phyloP scores from a whole-genome alignment of 1,140 invertebrate genomes.

The Drosophila eugracilis region DNA sequence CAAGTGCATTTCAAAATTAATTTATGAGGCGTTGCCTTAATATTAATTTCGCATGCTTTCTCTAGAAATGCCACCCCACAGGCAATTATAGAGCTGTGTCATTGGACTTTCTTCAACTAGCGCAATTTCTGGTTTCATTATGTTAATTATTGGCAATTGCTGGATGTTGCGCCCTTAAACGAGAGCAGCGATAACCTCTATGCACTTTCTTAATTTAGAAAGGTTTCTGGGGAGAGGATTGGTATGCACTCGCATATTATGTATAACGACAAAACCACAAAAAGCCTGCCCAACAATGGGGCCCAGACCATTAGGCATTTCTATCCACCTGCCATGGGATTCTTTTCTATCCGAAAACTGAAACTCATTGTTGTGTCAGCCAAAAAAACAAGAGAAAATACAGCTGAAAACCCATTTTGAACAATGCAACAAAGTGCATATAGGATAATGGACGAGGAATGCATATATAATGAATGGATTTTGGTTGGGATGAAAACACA shows the following conservation, averaged over 20 bases:
- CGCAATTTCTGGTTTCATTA: conserved; percentile 79
- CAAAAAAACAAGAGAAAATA: conserved; percentile 24
- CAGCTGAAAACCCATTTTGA: conserved; percentile 27
- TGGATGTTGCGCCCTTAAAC: conserved; percentile 33
- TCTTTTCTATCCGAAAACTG: conserved; percentile 36
- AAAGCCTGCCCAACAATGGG: conserved; percentile 25
- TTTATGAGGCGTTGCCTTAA: conserved; percentile 76
- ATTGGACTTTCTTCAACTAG: conserved; percentile 78
- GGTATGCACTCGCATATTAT: not conserved
- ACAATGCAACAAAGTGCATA: conserved; percentile 46
- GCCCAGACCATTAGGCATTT: conserved; percentile 27
- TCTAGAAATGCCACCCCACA: conserved; percentile 53
- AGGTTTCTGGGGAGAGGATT: conserved; percentile 17
- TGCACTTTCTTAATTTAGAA: conserved; percentile 59
- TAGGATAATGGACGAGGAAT: conserved; percentile 33
- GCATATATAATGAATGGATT: conserved; percentile 35
- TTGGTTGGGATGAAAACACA: conserved; percentile 1
- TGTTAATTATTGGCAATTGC: conserved; percentile 83
- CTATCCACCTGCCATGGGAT: conserved; percentile 23
- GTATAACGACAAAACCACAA: conserved; percentile 3
- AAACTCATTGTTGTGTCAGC: conserved; percentile 42
- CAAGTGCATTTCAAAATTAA: conserved; percentile 73
- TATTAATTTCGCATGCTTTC: conserved; percentile 74
- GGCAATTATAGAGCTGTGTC: conserved; percentile 45
- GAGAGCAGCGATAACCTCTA: conserved; percentile 49